Evolutionary conservation across 30 jellyfish, hydroid and myxozoan genomes (phyloP).

Genomic region (Sanderia malayensis): DNA sequence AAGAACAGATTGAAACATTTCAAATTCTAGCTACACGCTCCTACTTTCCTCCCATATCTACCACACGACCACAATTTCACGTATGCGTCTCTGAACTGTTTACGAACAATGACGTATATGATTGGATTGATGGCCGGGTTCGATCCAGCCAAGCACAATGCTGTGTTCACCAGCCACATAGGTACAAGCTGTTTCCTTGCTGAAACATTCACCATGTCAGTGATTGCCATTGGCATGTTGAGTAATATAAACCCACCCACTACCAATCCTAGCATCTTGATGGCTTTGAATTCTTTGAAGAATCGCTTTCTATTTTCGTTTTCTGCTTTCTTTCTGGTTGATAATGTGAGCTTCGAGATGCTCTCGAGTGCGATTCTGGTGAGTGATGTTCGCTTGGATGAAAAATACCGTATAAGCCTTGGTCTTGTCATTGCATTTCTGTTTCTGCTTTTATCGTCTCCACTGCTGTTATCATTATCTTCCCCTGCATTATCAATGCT

Average conservation of each 20-base stretch:
- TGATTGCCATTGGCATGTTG: slow-evolving; percentile 34
- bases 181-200: background rate
- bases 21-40: too few relatives aligned
- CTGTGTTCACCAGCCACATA: slow-evolving; percentile 14
- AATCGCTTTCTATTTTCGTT: background rate
- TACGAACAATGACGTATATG: slow-evolving; percentile 28
- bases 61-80: slow-evolving; percentile 49
- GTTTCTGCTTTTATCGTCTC: too few relatives aligned
- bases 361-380: slow-evolving; percentile 7
- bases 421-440: background rate
- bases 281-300: slow-evolving; percentile 47
- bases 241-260: slow-evolving; percentile 37
- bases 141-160: slow-evolving; percentile 13
- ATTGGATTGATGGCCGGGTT: slow-evolving; percentile 44
- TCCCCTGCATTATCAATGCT: too few relatives aligned
- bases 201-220: slow-evolving; percentile 11
- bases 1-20: too few relatives aligned
- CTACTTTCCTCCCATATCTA: slow-evolving; percentile 20
- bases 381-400: background rate
- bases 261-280: slow-evolving; percentile 44
- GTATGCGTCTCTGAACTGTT: slow-evolving; percentile 34
- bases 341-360: slow-evolving; percentile 14
- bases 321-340: slow-evolving; percentile 2
- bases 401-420: background rate
- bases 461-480: too few relatives aligned